These are phyloP conservation scores for Falcunculus frontatus DNA, from an alignment of 2,113 vertebrate genomes.

Conservation along the genomic window DNA sequence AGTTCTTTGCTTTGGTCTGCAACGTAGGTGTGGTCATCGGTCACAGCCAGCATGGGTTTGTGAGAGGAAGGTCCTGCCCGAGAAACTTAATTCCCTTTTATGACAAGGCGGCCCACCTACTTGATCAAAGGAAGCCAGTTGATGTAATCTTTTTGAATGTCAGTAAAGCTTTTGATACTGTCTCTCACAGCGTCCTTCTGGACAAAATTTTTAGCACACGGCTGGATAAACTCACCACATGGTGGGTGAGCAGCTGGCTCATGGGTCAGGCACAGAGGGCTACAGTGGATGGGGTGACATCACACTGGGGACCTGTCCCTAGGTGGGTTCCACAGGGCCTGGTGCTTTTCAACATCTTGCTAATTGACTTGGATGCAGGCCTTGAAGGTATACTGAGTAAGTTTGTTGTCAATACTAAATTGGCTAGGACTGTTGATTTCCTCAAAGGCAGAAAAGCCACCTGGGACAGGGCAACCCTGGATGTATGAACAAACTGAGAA, in stretches of 20 bases:
- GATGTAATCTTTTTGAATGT: neutral
- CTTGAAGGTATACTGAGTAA: neutral
- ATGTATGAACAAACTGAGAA: neutral
- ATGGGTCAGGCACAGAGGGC: rapidly evolving
- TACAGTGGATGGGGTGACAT: neutral
- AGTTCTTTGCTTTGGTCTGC: neutral
- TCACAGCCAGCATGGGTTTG: neutral
- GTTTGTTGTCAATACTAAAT: neutral
- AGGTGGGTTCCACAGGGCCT: neutral
- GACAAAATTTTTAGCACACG: neutral
- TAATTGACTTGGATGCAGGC: neutral
- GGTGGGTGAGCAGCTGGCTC: neutral
- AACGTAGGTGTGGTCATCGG: rapidly evolving
- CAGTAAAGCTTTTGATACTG: neutral
- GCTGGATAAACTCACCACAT: neutral
- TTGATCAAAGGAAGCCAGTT: neutral
- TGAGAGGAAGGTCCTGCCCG: neutral
- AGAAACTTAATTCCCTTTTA: neutral
- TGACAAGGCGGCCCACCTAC: neutral
- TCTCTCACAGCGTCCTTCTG: neutral
- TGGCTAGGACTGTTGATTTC: neutral
- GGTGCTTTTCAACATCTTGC: neutral
- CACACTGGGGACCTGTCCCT: neutral
- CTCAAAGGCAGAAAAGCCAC: neutral
- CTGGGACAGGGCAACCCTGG: neutral